phyloP scores from a whole-genome alignment of 2,797 vertebrate genomes.

The Rachycentron canadum region DNA sequence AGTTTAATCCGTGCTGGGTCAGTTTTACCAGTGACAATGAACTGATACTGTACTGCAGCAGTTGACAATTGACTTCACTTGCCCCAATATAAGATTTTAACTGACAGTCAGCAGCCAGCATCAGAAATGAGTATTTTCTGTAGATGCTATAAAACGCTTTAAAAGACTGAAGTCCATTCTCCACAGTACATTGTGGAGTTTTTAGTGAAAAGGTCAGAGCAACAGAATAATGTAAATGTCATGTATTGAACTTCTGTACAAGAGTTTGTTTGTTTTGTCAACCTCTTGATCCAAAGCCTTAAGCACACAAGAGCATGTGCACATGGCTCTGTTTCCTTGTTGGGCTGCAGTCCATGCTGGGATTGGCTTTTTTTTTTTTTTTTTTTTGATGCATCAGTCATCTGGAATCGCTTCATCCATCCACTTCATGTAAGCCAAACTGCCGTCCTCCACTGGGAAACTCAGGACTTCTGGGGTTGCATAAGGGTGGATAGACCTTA shows the following conservation, averaged over 20 bases:
- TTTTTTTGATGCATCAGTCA: constrained; percentile 64
- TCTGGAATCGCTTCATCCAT: constrained; percentile 88
- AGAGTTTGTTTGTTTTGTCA: constrained; percentile 5
- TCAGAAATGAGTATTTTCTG: neutral
- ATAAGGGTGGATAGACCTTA: constrained; percentile 90
- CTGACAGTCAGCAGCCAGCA: neutral
- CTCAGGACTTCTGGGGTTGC: constrained; percentile 90
- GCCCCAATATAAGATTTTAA: neutral
- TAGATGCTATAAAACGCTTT: neutral
- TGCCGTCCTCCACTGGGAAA: constrained; percentile 87
- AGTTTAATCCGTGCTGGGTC: neutral
- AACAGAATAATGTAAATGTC: constrained; percentile 28
- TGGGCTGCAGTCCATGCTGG: constrained; percentile 6
- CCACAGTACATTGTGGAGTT: constrained; percentile 9
- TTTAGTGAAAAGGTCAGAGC: constrained; percentile 33
- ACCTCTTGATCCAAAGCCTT: constrained; percentile 18
- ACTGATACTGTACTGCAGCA: too few species aligned
- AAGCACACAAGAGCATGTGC: constrained; percentile 4
- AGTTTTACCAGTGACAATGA: neutral
- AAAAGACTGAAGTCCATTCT: constrained; percentile 25
- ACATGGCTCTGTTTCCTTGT: constrained; percentile 19
- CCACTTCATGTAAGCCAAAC: constrained; percentile 86
- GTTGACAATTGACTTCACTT: neutral
- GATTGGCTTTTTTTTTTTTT: constrained; percentile 21
- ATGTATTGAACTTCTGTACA: constrained; percentile 4